phyloP scores from a whole-genome alignment of 1,140 invertebrate genomes.

The Microplitis mediator region DNA sequence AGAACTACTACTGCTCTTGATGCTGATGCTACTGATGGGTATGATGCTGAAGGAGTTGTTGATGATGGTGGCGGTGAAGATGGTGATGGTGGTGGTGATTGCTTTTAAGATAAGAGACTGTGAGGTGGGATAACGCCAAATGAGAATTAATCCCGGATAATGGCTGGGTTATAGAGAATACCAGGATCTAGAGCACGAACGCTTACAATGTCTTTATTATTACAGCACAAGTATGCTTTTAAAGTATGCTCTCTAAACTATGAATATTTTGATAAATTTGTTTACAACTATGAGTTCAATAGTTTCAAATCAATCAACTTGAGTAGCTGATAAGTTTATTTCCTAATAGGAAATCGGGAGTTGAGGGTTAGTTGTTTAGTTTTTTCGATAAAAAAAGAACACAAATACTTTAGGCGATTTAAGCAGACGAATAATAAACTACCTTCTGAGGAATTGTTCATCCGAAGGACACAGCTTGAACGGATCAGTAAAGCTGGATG shows the following conservation, averaged over 20 bases:
- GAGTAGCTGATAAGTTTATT: too few relatives aligned
- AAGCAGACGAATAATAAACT: too few relatives aligned
- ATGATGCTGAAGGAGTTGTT: too few relatives aligned
- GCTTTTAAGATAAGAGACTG: neutral
- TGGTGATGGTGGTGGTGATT: neutral
- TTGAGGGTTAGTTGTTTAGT: too few relatives aligned
- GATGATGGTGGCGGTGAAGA: neutral
- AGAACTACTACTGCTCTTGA: neutral
- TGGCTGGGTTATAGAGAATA: constrained; percentile 26
- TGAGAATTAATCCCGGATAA: constrained; percentile 30
- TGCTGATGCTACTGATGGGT: too few relatives aligned
- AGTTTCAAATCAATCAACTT: too few relatives aligned
- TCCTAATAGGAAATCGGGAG: too few relatives aligned
- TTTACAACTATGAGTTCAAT: too few relatives aligned
- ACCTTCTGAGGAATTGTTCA: neutral
- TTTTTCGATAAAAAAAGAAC: too few relatives aligned
- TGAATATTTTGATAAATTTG: too few relatives aligned
- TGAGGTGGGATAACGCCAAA: constrained; percentile 2
- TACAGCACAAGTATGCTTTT: neutral
- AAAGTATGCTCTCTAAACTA: too few relatives aligned
- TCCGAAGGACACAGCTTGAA: neutral
- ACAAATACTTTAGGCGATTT: too few relatives aligned
- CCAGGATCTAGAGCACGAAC: neutral
- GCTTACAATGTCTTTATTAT: constrained; percentile 12
- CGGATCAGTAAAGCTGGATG: neutral